Evolutionary conservation across 2,888 invertebrate genomes (phyloP).

Genomic region (Cactoblastis cactorum): DNA sequence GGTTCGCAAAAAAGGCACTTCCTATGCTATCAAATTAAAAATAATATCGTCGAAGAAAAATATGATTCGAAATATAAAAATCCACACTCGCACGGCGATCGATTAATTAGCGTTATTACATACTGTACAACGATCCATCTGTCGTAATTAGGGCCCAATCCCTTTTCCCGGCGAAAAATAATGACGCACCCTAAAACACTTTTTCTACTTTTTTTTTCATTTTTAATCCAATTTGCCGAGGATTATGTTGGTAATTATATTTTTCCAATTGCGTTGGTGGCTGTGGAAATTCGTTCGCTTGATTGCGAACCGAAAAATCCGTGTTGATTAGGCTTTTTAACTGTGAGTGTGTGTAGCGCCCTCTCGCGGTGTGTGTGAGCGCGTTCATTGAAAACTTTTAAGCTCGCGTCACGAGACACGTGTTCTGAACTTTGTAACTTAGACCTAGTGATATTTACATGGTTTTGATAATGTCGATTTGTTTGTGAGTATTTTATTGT

Average conservation of each 20-base stretch:
- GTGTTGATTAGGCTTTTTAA: slow-evolving; percentile 71
- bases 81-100: slow-evolving; percentile 54
- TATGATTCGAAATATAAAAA: slow-evolving; percentile 44
- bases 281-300: slow-evolving; percentile 63
- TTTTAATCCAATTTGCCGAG: slow-evolving; percentile 80
- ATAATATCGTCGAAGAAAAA: slow-evolving; percentile 22
- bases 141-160: slow-evolving; percentile 73
- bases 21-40: slow-evolving; percentile 14
- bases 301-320: slow-evolving; percentile 68
- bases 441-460: neutral
- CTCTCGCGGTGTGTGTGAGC: slow-evolving; percentile 5
- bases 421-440: neutral
- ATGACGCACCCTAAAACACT: slow-evolving; percentile 78
- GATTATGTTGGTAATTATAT: slow-evolving; percentile 80
- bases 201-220: slow-evolving; percentile 74
- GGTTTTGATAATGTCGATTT: too few relatives aligned
- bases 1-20: slow-evolving; percentile 5
- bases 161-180: slow-evolving; percentile 72
- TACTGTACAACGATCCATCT: slow-evolving; percentile 72
- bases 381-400: slow-evolving; percentile 6
- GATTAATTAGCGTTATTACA: slow-evolving; percentile 78
- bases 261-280: slow-evolving; percentile 73
- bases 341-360: slow-evolving; percentile 36
- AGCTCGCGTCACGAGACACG: neutral
- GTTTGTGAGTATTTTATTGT: too few relatives aligned